These are phyloP conservation scores for Willowsia nigromaculata DNA, from an alignment of 2,888 invertebrate species.

Conservation along the genomic window DNA sequence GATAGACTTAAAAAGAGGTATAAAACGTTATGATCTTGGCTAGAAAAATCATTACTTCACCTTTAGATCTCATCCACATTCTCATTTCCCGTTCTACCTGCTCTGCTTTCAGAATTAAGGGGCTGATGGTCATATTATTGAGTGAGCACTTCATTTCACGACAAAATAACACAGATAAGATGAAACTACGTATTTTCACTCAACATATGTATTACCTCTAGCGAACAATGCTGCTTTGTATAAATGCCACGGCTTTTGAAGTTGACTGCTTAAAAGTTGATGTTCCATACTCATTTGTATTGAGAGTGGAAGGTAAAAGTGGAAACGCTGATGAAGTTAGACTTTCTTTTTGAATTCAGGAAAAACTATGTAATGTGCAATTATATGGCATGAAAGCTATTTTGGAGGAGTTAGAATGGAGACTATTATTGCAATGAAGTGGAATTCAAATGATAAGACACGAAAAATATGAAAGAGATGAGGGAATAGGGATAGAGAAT, in stretches of 20 bases:
- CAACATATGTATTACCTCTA: neutral
- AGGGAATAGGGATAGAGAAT: neutral
- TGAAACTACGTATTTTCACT: neutral
- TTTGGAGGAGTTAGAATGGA: neutral
- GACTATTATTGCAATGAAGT: constrained; percentile 10
- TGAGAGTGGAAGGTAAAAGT: neutral
- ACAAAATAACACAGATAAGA: constrained; percentile 10
- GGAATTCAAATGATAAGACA: constrained; percentile 22
- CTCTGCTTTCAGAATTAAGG: constrained; percentile 38
- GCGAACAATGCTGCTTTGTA: neutral
- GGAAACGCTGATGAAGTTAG: neutral
- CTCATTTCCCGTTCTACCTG: constrained; percentile 28
- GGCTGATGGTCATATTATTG: constrained; percentile 19
- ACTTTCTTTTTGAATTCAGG: neutral
- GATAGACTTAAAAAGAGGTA: neutral
- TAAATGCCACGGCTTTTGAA: neutral
- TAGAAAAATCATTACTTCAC: constrained; percentile 33
- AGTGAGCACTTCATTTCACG: constrained; percentile 43
- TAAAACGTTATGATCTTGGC: constrained; percentile 10
- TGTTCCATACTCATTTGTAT: neutral
- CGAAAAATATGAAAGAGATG: neutral
- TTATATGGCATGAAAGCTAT: neutral
- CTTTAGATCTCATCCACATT: neutral
- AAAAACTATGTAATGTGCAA: neutral
- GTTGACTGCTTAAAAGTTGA: neutral